Evolutionary conservation across 2,113 vertebrate species (phyloP).

Genomic region (Myotis brandtii): DNA sequence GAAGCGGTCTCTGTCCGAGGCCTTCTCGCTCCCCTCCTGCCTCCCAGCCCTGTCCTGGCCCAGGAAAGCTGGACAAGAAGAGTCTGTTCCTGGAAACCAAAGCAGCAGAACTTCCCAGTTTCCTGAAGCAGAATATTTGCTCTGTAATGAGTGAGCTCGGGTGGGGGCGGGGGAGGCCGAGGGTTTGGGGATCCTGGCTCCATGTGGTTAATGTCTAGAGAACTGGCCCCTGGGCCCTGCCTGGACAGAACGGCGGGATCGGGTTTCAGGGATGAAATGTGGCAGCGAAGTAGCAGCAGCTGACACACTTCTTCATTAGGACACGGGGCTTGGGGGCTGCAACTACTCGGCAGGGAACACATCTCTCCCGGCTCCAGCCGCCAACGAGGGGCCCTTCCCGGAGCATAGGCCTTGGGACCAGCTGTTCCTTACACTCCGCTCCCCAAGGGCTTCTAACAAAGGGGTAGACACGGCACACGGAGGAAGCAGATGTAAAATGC

Average conservation of each 20-base stretch:
- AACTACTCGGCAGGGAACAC: slow-evolving; percentile 13
- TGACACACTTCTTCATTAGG: slow-evolving; percentile 67
- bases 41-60: background rate
- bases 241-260: background rate
- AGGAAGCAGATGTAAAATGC: slow-evolving; percentile 3
- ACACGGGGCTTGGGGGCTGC: background rate
- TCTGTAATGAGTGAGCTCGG: background rate
- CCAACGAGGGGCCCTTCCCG: slow-evolving; percentile 32
- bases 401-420: slow-evolving; percentile 62
- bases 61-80: slow-evolving; percentile 7
- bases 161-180: background rate
- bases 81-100: slow-evolving; percentile 40
- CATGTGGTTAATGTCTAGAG: slow-evolving; percentile 18
- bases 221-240: background rate
- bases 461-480: background rate
- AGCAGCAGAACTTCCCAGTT: slow-evolving; percentile 30
- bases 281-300: slow-evolving; percentile 67
- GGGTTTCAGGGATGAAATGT: slow-evolving; percentile 63
- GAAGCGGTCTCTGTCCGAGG: background rate
- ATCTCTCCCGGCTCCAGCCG: background rate
- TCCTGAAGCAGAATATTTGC: slow-evolving; percentile 10
- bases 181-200: background rate
- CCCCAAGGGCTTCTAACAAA: slow-evolving; percentile 56
- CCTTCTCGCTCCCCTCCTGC: background rate
- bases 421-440: slow-evolving; percentile 58